Percentiles rank a stretch among this genome's conserved stretches.
Conservation (phyloP, 2,888 invertebrate species). For the Halictus quadricinctus region DNA sequence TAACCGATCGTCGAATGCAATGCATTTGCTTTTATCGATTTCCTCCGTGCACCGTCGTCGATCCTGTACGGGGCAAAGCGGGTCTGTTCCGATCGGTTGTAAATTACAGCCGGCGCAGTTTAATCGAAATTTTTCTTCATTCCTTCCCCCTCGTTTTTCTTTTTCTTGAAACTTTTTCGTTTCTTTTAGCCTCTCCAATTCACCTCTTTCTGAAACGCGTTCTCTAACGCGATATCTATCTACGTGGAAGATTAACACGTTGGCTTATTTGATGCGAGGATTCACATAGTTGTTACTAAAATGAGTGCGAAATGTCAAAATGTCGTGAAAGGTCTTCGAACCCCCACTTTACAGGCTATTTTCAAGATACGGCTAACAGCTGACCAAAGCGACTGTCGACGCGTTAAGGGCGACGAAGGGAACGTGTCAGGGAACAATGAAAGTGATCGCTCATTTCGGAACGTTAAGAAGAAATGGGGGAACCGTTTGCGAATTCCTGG, state of each 20-base stretch:
- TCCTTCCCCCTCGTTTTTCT: not conserved
- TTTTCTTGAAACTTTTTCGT: not conserved
- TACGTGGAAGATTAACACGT: not conserved
- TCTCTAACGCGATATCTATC: not conserved
- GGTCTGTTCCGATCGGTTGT: conserved; percentile 6
- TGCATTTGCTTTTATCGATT: conserved; percentile 36
- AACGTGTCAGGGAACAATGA: not conserved
- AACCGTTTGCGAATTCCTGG: not conserved
- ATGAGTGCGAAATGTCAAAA: no score
- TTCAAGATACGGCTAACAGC: no score
- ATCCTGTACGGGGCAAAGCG: not conserved
- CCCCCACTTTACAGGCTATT: no score
- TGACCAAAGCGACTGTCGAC: not conserved
- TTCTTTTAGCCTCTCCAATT: not conserved
- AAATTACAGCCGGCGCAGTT: conserved; percentile 27
- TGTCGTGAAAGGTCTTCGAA: no score
- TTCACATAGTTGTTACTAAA: not conserved
- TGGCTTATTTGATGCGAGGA: not conserved
- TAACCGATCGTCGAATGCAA: conserved; percentile 31
- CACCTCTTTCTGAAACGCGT: not conserved
- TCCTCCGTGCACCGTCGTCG: not conserved
- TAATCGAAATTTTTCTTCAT: conserved; percentile 25
- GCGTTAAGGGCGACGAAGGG: not conserved
- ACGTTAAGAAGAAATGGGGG: not conserved
- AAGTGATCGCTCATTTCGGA: not conserved